Evolutionary conservation across 2,113 vertebrate genomes (phyloP).

Genomic region (Brienomyrus brachyistius): DNA sequence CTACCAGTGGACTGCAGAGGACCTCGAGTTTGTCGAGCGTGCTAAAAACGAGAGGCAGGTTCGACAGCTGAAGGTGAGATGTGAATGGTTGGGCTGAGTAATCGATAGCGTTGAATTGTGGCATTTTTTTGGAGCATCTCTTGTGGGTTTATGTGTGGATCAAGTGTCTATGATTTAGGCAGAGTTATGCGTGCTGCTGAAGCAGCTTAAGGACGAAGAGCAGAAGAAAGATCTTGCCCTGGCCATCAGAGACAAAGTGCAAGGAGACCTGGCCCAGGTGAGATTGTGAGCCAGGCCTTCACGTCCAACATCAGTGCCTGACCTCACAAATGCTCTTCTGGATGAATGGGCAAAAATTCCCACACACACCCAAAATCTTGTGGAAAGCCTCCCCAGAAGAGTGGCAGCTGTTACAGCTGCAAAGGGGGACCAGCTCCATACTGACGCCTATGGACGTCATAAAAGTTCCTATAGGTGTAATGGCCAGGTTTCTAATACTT

Average conservation of each 20-base stretch:
- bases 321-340: background rate
- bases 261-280: constrained; percentile 11
- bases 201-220: background rate
- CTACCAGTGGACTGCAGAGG: constrained; percentile 20
- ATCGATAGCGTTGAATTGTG: background rate
- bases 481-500: background rate
- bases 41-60: constrained; percentile 20
- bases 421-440: background rate
- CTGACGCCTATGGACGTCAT: background rate
- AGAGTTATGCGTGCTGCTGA: background rate
- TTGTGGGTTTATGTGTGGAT: background rate
- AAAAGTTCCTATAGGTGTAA: background rate
- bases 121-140: background rate
- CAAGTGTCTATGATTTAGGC: constrained; percentile 6
- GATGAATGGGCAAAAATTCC: background rate
- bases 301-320: background rate
- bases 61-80: constrained; percentile 25
- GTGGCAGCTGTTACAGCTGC: background rate
- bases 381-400: background rate
- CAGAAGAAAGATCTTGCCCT: background rate
- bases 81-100: background rate
- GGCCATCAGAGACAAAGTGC: constrained; percentile 24
- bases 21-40: constrained; percentile 30
- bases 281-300: background rate
- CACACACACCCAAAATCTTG: background rate